Evolutionary conservation across 92 coral and sea anemone species (phyloP), one percentile per base, ranked within the genome.

Genomic region (Phenganax stokvisi): DNA sequence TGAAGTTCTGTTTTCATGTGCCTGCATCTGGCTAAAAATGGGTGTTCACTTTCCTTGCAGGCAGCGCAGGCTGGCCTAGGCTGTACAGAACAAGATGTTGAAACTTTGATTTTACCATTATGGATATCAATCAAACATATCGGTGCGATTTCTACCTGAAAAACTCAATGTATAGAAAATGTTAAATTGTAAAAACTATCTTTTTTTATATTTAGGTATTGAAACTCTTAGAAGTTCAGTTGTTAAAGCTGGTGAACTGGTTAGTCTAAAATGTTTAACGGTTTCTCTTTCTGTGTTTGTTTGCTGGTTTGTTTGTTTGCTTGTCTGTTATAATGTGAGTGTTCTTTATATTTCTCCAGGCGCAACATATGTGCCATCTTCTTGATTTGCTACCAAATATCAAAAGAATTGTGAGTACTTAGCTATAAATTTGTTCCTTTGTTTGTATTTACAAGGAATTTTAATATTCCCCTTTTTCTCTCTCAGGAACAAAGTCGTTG

Each of bases 51-150:
- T 76, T 27, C 6, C 30, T 81, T 72, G 20, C 75, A 91, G 97
- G 99, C 99, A 37, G 96, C 88, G 68, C 93, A 92, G 56, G 89
- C 99, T 78, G 99, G 99, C 16, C 81, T 96, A 54, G 91, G 89
- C 71, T 89, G 87, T 65, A 81, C 91, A 25, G 82, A 84, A 54
- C 83, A 81, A 56, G 92, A 92, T 52, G 96, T 90, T 75, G 86
- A 89, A 67, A 89, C 89, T 3, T 81, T 93, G 62, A 88, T 96
- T 51, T 92, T 96, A 25, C 96, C 99, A 5, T 89, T 96, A 29
- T 96, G 99, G 99, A 87, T 92, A 53, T 89, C 94, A 57, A 85
- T 96, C 64, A 93, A 92, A 81, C 77, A 87, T 66, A 89, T 96
- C 57, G 99, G 99, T 96, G 74, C 67, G 93, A 44, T 1, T 1